phyloP scores from a whole-genome alignment of 2,888 invertebrate genomes.

The Drosophila mayaguana region DNA sequence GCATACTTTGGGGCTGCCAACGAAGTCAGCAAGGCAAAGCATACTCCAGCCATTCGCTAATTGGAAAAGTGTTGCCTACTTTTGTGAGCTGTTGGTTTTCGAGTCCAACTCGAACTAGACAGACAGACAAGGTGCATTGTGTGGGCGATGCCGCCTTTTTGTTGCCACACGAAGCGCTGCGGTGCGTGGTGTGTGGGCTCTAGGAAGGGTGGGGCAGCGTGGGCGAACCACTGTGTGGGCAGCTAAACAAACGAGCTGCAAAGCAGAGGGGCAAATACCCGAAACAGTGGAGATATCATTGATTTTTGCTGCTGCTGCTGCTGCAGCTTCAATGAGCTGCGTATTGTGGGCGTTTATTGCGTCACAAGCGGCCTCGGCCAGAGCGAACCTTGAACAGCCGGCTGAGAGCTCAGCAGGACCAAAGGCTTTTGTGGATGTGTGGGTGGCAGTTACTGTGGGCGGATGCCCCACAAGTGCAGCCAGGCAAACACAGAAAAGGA shows the following conservation, averaged over 20 bases:
- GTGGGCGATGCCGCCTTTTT: constrained; percentile 37
- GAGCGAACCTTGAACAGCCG: constrained; percentile 58
- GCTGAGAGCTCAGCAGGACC: constrained; percentile 12
- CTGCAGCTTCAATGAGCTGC: constrained; percentile 49
- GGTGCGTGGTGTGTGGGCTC: constrained; percentile 53
- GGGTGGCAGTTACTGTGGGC: constrained; percentile 5
- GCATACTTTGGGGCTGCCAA: constrained; percentile 48
- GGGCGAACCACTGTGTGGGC: constrained; percentile 31
- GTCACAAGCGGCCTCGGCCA: constrained; percentile 58
- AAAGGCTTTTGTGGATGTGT: neutral
- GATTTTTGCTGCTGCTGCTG: constrained; percentile 43
- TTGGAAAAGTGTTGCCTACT: constrained; percentile 44
- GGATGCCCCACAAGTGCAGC: constrained; percentile 55
- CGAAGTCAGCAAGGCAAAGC: constrained; percentile 24
- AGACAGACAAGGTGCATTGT: constrained; percentile 25
- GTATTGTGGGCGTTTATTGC: constrained; percentile 52
- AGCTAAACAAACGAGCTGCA: constrained; percentile 5
- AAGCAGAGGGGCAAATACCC: neutral
- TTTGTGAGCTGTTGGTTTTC: constrained; percentile 30
- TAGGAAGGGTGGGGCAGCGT: constrained; percentile 40
- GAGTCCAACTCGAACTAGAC: constrained; percentile 14
- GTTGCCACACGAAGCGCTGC: constrained; percentile 14
- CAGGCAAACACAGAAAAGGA: constrained; percentile 18
- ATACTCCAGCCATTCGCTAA: constrained; percentile 18
- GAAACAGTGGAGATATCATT: constrained; percentile 44